Evolutionary conservation across 37 sponge, comb jelly and placozoan genomes (phyloP).

Genomic region (Eunapius fragilis): DNA sequence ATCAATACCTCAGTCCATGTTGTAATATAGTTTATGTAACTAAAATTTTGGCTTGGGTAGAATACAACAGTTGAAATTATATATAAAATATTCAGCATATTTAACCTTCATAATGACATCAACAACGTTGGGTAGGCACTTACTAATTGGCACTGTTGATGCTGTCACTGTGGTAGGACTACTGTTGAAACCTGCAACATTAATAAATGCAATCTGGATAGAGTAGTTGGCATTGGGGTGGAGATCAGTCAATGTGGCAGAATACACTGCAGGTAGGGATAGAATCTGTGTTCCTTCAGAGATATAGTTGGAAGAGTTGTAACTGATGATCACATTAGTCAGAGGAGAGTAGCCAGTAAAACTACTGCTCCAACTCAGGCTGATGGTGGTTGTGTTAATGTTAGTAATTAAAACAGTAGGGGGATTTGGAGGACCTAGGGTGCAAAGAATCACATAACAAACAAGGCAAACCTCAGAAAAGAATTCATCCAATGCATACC

Average conservation of each 20-base stretch:
- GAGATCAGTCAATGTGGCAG: neutral
- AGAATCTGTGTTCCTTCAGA: neutral
- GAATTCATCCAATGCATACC: too few relatives aligned
- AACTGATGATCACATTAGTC: neutral
- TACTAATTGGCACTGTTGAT: neutral
- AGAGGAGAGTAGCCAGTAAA: neutral
- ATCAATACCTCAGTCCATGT: too few relatives aligned
- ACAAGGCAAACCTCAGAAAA: too few relatives aligned
- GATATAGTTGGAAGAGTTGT: neutral
- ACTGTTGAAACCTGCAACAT: neutral
- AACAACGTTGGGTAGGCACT: too few relatives aligned
- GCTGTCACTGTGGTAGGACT: neutral
- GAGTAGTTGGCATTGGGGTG: neutral
- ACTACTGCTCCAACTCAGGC: neutral
- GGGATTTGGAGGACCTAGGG: neutral
- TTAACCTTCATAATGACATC: too few relatives aligned
- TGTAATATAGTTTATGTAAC: too few relatives aligned
- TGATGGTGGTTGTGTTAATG: neutral
- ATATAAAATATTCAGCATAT: too few relatives aligned
- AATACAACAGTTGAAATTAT: too few relatives aligned
- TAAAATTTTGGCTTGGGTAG: too few relatives aligned
- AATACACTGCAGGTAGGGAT: neutral
- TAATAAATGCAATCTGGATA: neutral
- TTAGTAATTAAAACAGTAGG: neutral
- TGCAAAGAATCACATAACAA: too few relatives aligned